phyloP scores from a whole-genome alignment of 2,113 vertebrate genomes.

The Thoracochromis brauschi region DNA sequence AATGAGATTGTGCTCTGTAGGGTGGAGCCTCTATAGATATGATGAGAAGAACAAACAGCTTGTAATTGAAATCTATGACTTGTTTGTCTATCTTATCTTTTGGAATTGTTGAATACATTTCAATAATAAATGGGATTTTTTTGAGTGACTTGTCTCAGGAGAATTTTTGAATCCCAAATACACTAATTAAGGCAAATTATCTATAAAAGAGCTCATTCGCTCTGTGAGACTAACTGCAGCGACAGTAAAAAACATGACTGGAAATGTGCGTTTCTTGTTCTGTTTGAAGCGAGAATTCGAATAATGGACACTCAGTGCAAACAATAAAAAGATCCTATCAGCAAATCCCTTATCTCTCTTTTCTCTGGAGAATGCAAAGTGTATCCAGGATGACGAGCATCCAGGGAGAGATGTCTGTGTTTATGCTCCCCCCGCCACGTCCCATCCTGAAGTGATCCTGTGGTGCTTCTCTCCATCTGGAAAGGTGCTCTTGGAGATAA shows the following conservation, averaged over 20 bases:
- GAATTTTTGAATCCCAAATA: conserved; percentile 44
- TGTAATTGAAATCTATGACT: conserved; percentile 66
- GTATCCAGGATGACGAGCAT: conserved; percentile 23
- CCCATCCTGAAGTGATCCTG: conserved; percentile 6
- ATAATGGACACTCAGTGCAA: conserved; percentile 18
- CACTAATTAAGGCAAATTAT: conserved; percentile 25
- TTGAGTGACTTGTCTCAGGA: conserved; percentile 49
- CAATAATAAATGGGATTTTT: conserved; percentile 78
- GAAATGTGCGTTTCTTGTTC: neutral
- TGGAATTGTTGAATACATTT: conserved; percentile 76
- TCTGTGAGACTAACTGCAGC: neutral
- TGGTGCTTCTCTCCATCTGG: conserved; percentile 15
- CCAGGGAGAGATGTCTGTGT: conserved; percentile 12
- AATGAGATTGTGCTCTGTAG: conserved; percentile 59
- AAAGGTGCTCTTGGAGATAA: conserved; percentile 52
- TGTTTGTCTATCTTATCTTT: conserved; percentile 74
- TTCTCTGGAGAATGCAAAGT: conserved; percentile 24
- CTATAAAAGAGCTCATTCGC: neutral
- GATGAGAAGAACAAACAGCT: conserved; percentile 62
- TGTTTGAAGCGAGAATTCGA: neutral
- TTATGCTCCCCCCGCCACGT: neutral
- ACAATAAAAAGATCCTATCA: conserved; percentile 20
- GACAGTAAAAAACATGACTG: neutral
- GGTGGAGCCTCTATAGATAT: conserved; percentile 40
- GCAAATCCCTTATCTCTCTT: conserved; percentile 24